phyloP scores from a whole-genome alignment of 2,113 vertebrate species.

The Jaculus jaculus region DNA sequence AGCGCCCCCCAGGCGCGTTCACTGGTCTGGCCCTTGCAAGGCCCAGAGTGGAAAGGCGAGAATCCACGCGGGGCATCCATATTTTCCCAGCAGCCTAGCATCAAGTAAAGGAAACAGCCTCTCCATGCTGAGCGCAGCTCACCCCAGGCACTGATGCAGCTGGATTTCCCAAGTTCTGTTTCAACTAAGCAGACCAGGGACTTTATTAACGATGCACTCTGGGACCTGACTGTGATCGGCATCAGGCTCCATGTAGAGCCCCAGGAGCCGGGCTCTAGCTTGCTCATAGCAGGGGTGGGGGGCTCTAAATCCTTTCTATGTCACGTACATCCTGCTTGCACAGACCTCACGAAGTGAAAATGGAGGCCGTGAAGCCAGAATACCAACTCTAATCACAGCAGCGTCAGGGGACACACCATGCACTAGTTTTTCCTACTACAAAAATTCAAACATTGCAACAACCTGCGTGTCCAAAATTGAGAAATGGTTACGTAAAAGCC shows the following conservation, averaged over 20 bases:
- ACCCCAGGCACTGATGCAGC: slow-evolving; percentile 4
- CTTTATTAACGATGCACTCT: slow-evolving; percentile 56
- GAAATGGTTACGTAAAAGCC: slow-evolving; percentile 6
- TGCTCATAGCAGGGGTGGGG: neutral
- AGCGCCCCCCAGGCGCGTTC: neutral
- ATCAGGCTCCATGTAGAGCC: neutral
- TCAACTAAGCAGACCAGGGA: slow-evolving; percentile 58
- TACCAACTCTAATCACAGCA: neutral
- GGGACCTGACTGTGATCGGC: slow-evolving; percentile 33
- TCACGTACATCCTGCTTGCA: neutral
- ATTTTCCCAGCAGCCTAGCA: neutral
- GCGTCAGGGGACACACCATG: neutral
- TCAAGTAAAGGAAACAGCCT: neutral
- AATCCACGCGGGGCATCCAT: neutral
- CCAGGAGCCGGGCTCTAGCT: neutral
- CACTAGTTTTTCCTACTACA: neutral
- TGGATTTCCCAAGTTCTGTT: slow-evolving; percentile 46
- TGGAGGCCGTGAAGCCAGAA: neutral
- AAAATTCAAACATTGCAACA: neutral
- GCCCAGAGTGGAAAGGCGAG: neutral
- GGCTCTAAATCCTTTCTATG: neutral
- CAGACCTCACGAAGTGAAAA: neutral
- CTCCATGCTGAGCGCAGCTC: neutral
- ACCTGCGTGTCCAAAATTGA: neutral
- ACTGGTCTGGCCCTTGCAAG: neutral